Conservation (phyloP, 2,797 vertebrate genomes). For the Cephalopachus bancanus region DNA sequence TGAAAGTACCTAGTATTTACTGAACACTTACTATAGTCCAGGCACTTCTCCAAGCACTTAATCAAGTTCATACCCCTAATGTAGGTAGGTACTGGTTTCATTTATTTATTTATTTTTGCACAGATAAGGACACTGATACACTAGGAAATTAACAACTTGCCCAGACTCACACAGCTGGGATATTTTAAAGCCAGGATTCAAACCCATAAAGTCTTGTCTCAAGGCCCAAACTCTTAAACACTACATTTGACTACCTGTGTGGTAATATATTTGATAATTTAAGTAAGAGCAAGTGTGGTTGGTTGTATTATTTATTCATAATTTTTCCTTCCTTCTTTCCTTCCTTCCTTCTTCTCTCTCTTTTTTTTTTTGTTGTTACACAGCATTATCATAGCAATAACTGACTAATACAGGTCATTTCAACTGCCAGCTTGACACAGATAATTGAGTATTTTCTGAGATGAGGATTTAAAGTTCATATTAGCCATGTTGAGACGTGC, state of each 20-base stretch:
- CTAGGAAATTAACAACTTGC: background rate
- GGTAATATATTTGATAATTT: background rate
- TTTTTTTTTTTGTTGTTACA: background rate
- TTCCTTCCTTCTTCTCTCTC: background rate
- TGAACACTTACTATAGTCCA: background rate
- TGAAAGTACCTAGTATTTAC: background rate
- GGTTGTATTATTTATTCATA: background rate
- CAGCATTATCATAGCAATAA: background rate
- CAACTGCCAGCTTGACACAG: background rate
- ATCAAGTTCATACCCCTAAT: background rate
- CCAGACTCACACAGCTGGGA: background rate
- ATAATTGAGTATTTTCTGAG: background rate
- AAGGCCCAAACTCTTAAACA: background rate
- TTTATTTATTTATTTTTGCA: background rate
- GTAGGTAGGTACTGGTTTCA: background rate
- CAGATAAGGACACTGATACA: background rate
- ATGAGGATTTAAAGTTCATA: background rate
- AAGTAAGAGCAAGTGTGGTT: background rate
- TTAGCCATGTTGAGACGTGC: background rate
- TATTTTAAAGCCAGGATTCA: constrained; percentile 6
- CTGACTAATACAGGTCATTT: background rate
- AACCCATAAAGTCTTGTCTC: background rate
- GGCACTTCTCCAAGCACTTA: background rate
- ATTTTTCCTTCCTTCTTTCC: background rate
- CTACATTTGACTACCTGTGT: background rate